Conservation (phyloP, 1,140 invertebrate genomes). For the Streblospio benedicti region DNA sequence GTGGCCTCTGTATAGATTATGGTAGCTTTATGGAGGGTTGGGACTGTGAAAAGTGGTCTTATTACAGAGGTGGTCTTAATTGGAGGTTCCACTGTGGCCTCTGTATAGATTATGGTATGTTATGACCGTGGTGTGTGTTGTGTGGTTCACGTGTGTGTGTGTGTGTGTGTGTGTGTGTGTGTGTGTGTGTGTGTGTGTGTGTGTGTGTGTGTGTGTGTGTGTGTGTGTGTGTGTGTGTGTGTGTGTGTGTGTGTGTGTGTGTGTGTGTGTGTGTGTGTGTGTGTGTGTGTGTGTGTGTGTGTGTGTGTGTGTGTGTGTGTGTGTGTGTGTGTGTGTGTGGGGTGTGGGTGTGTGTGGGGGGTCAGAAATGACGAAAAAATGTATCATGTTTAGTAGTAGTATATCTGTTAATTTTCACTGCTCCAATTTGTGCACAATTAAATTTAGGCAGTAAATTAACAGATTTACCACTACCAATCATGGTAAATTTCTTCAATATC, state of each 20-base stretch:
- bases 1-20: background rate
- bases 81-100: background rate
- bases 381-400: too few relatives aligned
- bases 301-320: background rate
- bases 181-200: background rate
- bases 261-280: slow-evolving; percentile 6
- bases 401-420: too few relatives aligned
- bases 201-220: slow-evolving; percentile 2
- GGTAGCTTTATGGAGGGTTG: background rate
- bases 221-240: slow-evolving; percentile 5
- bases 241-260: slow-evolving; percentile 6
- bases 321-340: background rate
- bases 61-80: background rate
- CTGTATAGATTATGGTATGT: background rate
- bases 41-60: background rate
- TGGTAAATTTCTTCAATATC: too few relatives aligned
- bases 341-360: background rate
- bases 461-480: too few relatives aligned
- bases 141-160: background rate
- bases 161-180: slow-evolving; percentile 1
- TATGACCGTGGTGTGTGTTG: background rate
- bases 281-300: slow-evolving; percentile 2
- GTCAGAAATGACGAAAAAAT: too few relatives aligned
- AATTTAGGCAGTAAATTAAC: too few relatives aligned
- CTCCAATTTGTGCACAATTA: too few relatives aligned